Percentiles rank a stretch among this genome's conserved stretches.
Evolutionary conservation across 2,888 invertebrate species (phyloP).

Genomic region (Lasioglossum malachurum): DNA sequence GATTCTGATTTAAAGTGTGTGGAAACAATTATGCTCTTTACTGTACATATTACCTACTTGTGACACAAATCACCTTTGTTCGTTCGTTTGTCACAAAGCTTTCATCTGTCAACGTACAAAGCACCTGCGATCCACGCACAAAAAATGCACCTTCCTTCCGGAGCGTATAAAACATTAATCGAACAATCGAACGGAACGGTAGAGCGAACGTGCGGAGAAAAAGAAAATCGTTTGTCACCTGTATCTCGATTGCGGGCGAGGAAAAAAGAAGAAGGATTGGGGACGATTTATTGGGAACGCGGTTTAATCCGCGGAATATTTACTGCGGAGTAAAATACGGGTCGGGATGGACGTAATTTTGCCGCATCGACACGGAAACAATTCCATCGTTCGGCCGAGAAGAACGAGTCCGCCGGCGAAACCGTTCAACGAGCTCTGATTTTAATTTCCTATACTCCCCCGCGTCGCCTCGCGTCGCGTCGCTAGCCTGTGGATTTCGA

Average conservation of each 20-base stretch:
- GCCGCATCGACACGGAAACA: conserved; percentile 6
- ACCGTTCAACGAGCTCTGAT: conserved; percentile 56
- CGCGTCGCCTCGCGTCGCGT: neutral
- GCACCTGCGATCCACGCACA: neutral
- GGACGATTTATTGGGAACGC: conserved; percentile 23
- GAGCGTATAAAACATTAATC: conserved; percentile 2
- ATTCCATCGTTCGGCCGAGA: neutral
- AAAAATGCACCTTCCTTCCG: neutral
- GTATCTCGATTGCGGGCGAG: conserved; percentile 20
- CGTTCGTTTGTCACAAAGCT: neutral
- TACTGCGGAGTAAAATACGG: neutral
- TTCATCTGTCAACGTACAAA: neutral
- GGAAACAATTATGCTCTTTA: no score
- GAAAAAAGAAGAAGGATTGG: neutral
- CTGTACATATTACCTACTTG: neutral
- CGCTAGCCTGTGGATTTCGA: conserved; percentile 62
- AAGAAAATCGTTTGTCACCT: conserved; percentile 27
- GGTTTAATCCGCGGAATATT: conserved; percentile 17
- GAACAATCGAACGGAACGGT: neutral
- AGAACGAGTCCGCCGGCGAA: conserved; percentile 10
- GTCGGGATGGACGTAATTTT: conserved; percentile 7
- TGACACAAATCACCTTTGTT: neutral
- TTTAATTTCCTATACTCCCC: conserved; percentile 61
- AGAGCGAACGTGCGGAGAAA: neutral
- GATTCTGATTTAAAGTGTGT: no score